Conservation (phyloP, 2,797 vertebrate genomes). For the Liasis olivaceus region DNA sequence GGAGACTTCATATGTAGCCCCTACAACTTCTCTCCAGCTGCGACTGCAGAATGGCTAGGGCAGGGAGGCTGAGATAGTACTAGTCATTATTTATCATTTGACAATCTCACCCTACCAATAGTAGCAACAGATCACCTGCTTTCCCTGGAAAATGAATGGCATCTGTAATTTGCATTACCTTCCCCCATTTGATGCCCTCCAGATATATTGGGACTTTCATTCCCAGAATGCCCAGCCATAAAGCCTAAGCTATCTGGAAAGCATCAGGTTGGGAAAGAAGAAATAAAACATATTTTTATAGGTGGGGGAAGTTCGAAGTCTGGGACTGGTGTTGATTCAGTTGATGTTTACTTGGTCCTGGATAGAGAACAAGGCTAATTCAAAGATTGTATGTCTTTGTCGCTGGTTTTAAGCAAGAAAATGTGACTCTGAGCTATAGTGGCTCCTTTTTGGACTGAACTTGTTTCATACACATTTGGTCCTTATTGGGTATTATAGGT, state of each 20-base stretch:
- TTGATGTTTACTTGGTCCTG: background rate
- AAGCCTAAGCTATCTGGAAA: background rate
- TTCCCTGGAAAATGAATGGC: background rate
- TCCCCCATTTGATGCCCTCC: background rate
- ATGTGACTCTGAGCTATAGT: background rate
- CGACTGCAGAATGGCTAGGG: background rate
- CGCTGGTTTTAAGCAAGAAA: background rate
- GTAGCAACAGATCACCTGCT: background rate
- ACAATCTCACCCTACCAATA: background rate
- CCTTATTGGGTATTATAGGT: background rate
- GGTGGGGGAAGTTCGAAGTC: background rate
- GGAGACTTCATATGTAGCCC: background rate
- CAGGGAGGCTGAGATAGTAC: background rate
- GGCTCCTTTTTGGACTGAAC: background rate
- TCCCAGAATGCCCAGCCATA: background rate
- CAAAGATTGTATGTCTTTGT: background rate
- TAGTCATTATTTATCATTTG: background rate
- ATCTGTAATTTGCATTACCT: background rate
- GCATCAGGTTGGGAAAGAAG: background rate
- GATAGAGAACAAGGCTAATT: background rate
- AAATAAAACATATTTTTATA: background rate
- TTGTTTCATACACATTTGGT: background rate
- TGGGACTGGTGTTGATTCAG: background rate
- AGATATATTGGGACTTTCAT: background rate
- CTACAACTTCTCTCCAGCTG: background rate